A percentile compares a stretch with the other conserved stretches of the same genome.
These are phyloP conservation scores for Girardinus metallicus DNA, from an alignment of 2,797 vertebrate species.

Conservation along the genomic window DNA sequence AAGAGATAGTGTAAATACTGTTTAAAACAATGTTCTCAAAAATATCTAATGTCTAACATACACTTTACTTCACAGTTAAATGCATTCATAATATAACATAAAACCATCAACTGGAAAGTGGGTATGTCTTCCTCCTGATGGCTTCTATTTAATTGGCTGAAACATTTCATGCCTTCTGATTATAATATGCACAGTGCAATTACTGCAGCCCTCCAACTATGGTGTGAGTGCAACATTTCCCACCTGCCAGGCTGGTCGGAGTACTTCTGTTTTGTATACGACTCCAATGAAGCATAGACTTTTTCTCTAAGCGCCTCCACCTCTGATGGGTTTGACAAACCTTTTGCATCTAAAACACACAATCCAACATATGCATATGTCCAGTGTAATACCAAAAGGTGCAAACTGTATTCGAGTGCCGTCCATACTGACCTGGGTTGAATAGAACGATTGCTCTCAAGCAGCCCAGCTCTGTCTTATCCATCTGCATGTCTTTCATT, in stretches of 20 bases:
- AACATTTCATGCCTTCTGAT: background rate
- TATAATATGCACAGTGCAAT: background rate
- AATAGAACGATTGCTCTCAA: constrained; percentile 95
- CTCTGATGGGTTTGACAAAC: constrained; percentile 90
- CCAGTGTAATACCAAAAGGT: background rate
- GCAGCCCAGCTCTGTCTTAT: constrained; percentile 95
- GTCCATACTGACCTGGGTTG: constrained; percentile 86
- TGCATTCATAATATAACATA: background rate
- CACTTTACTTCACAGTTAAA: background rate
- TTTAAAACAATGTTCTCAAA: background rate
- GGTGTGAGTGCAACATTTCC: constrained; percentile 1
- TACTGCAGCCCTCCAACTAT: background rate
- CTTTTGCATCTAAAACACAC: constrained; percentile 89
- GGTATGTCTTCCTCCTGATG: background rate
- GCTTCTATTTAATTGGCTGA: background rate
- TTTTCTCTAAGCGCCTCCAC: constrained; percentile 93
- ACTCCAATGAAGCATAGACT: constrained; percentile 94
- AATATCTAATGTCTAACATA: background rate
- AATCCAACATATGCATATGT: constrained; percentile 11
- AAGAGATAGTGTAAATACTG: background rate
- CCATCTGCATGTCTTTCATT: constrained; percentile 99
- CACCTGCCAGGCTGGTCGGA: constrained; percentile 95
- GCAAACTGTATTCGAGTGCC: background rate
- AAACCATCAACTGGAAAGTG: background rate
- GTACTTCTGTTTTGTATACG: constrained; percentile 97